Evolutionary conservation across 2,797 vertebrate species (phyloP).

Genomic region (Peromyscus nudipes): DNA sequence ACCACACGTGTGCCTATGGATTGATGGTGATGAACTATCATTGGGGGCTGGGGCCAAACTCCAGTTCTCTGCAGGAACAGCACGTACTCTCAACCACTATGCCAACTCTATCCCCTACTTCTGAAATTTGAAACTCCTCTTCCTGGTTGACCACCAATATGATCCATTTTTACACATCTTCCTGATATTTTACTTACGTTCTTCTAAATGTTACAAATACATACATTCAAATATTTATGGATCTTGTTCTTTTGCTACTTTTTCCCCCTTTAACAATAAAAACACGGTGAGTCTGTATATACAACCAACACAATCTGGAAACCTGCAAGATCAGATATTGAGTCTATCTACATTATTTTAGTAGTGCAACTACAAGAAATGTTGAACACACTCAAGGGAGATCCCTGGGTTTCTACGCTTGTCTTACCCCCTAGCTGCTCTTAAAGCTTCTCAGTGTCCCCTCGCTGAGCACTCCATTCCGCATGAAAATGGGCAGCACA

Average conservation of each 20-base stretch:
- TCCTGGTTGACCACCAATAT: neutral
- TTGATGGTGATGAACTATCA: neutral
- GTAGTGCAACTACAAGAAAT: neutral
- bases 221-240: neutral
- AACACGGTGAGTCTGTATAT: neutral
- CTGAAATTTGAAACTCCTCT: neutral
- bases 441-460: neutral
- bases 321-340: neutral
- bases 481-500: neutral
- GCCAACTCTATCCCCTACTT: no score
- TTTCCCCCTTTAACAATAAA: neutral
- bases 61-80: no score
- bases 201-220: neutral
- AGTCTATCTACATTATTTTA: neutral
- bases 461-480: neutral
- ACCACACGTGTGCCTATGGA: neutral
- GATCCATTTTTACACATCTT: neutral
- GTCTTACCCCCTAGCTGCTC: neutral
- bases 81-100: neutral
- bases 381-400: neutral
- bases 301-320: neutral
- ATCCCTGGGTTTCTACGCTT: neutral
- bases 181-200: neutral
- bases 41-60: neutral
- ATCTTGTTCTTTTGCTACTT: neutral